Evolutionary conservation across 2,888 invertebrate genomes (phyloP), one percentile per base, ranked within the genome.

Genomic region (Agonopterix alstromeriana): DNA sequence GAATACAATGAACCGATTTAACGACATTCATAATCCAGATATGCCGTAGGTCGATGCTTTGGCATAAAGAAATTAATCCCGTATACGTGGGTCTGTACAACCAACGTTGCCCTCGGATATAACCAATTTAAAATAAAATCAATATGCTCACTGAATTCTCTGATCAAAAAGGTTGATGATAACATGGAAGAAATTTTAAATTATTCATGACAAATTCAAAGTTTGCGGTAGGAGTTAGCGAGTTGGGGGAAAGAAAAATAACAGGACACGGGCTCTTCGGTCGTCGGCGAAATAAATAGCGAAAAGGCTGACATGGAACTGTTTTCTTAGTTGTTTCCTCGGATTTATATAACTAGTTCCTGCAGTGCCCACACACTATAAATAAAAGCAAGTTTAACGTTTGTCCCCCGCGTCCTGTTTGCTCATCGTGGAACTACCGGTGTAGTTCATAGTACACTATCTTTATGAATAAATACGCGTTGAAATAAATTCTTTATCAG

Each of bases 141-240:
- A 59, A 64, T 68, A 60, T 44, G 53, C 48, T 45, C 45, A 42
- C 50, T 36, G 35, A 12, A 46, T 38, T 40, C 43, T 35, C 44
- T 40, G 8, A 8, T n/a, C 38, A 35, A n/a, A 35, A 53, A 60
- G 63, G 57, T 67, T 65, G 61, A 57, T 50, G 67, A 78, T 72
- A 27, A 27, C 27, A 27, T 27, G 27, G 27, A 27, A 63, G 65
- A 73, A 68, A 70, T 71, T 77, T 77, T 73, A 79, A 81, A 77
- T 81, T 79, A 86, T 86, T 85, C 82, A 83, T 82, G 76, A 77
- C 73, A 73, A 80, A 79, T 73, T 70, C 71, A 67, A 79, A 84
- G 76, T 83, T 78, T 70, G 66, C 65, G 63, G 63, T 58, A 64
- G 58, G 62, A 68, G 68, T 67, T 62, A 27, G 27, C 27, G 27